These are phyloP conservation scores for Anagyrus pseudococci DNA, from an alignment of 2,888 invertebrate genomes.

Conservation along the genomic window DNA sequence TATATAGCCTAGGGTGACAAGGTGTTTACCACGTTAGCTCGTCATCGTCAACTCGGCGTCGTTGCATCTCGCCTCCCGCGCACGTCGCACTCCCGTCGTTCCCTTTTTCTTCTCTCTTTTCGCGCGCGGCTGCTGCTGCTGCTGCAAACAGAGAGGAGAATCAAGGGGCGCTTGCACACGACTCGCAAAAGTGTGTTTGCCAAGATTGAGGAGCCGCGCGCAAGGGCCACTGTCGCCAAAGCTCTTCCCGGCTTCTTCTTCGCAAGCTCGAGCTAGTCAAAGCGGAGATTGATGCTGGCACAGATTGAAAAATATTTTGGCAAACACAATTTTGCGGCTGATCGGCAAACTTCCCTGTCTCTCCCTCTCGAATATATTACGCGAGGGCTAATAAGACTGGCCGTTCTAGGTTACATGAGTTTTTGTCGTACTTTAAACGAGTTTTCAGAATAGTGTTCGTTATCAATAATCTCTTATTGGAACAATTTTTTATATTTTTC, in stretches of 20 bases:
- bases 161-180: slow-evolving; percentile 21
- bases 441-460: too few species aligned
- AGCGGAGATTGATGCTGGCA: slow-evolving; percentile 28
- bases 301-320: slow-evolving; percentile 36
- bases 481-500: too few species aligned
- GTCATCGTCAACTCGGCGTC: slow-evolving; percentile 27
- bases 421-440: too few species aligned
- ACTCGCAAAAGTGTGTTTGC: slow-evolving; percentile 28
- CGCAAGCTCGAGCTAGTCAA: slow-evolving; percentile 9
- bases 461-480: too few species aligned
- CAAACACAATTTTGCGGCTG: slow-evolving; percentile 35
- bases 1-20: slow-evolving; percentile 43
- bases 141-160: slow-evolving; percentile 30
- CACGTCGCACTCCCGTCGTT: too few species aligned
- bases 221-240: too few species aligned
- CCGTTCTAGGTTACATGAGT: too few species aligned
- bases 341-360: slow-evolving; percentile 21
- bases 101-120: background rate
- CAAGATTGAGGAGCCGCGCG: too few species aligned
- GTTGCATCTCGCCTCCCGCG: slow-evolving; percentile 14
- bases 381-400: too few species aligned
- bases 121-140: background rate
- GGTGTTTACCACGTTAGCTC: slow-evolving; percentile 42
- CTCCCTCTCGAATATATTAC: slow-evolving; percentile 22
- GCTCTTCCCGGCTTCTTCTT: background rate